These are phyloP conservation scores for Labeo calbasu DNA, from an alignment of 2,797 vertebrate genomes.

Conservation along the genomic window DNA sequence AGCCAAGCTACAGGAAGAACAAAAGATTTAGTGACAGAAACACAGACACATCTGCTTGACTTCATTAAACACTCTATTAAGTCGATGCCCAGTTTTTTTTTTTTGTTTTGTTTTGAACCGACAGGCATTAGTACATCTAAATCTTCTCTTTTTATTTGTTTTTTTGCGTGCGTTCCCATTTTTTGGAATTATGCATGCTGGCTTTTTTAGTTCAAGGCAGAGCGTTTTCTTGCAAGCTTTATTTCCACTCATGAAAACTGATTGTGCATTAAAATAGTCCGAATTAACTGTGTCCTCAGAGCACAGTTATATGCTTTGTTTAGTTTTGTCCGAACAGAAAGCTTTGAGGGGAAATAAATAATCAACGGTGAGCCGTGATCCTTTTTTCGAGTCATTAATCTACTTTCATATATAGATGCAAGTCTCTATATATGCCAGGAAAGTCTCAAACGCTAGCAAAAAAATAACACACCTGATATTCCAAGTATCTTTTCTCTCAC, in stretches of 20 bases:
- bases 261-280: slow-evolving; percentile 29
- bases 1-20: slow-evolving; percentile 64
- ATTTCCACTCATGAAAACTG: slow-evolving; percentile 76
- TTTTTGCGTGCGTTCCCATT: slow-evolving; percentile 62
- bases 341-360: slow-evolving; percentile 80
- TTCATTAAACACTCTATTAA: background rate
- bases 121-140: slow-evolving; percentile 50
- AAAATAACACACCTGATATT: slow-evolving; percentile 80
- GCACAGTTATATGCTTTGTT: slow-evolving; percentile 27
- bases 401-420: slow-evolving; percentile 79
- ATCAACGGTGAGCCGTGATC: slow-evolving; percentile 62
- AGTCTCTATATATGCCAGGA: slow-evolving; percentile 80
- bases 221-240: slow-evolving; percentile 69
- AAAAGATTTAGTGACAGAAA: slow-evolving; percentile 17
- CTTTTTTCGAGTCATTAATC: slow-evolving; percentile 56
- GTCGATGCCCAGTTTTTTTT: slow-evolving; percentile 13
- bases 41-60: background rate
- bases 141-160: slow-evolving; percentile 13
- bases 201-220: slow-evolving; percentile 51
- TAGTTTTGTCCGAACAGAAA: slow-evolving; percentile 3
- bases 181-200: slow-evolving; percentile 70
- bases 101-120: background rate
- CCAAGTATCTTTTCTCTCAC: slow-evolving; percentile 74
- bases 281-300: slow-evolving; percentile 32
- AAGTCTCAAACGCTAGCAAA: slow-evolving; percentile 69